Evolutionary conservation across 2,888 invertebrate species (phyloP).

Genomic region (Tuberolachnus salignus): DNA sequence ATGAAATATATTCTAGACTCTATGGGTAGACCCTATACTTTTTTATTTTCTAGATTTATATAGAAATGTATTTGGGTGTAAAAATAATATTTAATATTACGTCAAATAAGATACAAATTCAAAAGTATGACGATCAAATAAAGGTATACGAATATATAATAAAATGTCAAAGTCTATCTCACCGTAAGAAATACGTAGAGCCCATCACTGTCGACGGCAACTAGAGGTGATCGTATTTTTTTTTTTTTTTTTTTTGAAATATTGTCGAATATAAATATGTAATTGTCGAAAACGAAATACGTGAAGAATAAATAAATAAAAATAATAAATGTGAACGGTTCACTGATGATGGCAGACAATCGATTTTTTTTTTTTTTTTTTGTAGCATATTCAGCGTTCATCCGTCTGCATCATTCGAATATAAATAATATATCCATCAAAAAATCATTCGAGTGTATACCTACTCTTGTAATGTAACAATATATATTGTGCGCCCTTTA

Average conservation of each 20-base stretch:
- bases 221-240: too few relatives aligned
- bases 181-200: background rate
- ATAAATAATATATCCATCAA: background rate
- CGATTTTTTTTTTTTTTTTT: too few relatives aligned
- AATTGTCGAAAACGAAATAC: background rate
- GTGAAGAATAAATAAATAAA: conserved; percentile 25
- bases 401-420: background rate
- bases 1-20: too few relatives aligned
- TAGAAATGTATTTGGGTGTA: too few relatives aligned
- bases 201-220: too few relatives aligned
- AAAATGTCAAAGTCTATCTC: background rate
- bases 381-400: background rate
- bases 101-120: too few relatives aligned
- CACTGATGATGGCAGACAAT: conserved; percentile 3
- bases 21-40: too few relatives aligned
- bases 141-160: background rate
- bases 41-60: too few relatives aligned
- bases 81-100: too few relatives aligned
- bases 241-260: background rate
- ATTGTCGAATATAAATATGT: background rate
- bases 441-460: background rate
- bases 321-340: background rate
- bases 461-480: background rate
- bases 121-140: too few relatives aligned
- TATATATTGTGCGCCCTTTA: background rate